Conservation (phyloP, 2,888 invertebrate genomes). For the Cactoblastis cactorum region DNA sequence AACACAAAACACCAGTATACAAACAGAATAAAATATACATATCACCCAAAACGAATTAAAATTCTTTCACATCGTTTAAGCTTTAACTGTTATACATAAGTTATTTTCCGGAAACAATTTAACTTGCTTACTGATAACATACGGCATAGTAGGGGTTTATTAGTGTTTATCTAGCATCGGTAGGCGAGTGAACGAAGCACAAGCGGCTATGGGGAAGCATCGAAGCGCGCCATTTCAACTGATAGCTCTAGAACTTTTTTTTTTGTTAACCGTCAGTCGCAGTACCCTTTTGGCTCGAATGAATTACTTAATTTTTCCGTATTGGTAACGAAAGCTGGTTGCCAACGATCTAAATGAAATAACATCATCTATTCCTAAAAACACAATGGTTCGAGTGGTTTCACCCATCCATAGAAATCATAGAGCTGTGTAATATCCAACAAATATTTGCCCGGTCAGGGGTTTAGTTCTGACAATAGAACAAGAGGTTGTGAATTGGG, state of each 20-base stretch:
- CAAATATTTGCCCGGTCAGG: conserved; percentile 39
- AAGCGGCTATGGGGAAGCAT: conserved; percentile 53
- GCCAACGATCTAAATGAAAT: conserved; percentile 68
- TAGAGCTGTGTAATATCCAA: conserved; percentile 36
- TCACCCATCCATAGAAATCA: conserved; percentile 31
- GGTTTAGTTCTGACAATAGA: conserved; percentile 22
- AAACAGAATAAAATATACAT: conserved; percentile 55
- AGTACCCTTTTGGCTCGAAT: conserved; percentile 72
- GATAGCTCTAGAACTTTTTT: conserved; percentile 64
- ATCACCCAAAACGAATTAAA: conserved; percentile 59
- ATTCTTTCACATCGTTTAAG: conserved; percentile 56
- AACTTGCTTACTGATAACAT: conserved; percentile 52
- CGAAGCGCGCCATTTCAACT: conserved; percentile 62
- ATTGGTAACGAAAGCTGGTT: conserved; percentile 46
- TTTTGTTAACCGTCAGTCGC: conserved; percentile 69
- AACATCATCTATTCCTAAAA: conserved; percentile 55
- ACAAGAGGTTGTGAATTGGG: conserved; percentile 17
- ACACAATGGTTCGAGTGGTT: conserved; percentile 53
- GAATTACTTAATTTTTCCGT: conserved; percentile 76
- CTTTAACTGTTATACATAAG: conserved; percentile 43
- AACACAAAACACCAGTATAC: conserved; percentile 44
- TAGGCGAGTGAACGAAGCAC: conserved; percentile 49
- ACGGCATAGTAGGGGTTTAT: conserved; percentile 55
- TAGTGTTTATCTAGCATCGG: conserved; percentile 74
- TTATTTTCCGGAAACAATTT: conserved; percentile 70